Base-by-base conservation (phyloP, 2,113 vertebrate species). In the Aphelocoma coerulescens region DNA sequence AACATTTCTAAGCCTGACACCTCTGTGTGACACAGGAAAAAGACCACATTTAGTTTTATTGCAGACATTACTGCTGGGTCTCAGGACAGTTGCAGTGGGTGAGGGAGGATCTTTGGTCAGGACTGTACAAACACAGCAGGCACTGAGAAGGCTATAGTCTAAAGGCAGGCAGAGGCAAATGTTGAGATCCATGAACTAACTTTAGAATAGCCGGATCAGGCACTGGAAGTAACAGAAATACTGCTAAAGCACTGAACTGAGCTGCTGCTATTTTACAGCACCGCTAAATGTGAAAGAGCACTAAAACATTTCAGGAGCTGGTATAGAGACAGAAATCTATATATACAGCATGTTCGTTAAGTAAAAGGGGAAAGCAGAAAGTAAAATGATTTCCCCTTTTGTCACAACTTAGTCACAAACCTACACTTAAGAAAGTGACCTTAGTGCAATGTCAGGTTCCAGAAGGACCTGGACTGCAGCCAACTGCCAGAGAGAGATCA, bases 201-300 rank as follows among this genome's bases (percentile, higher is more conserved):
- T 94, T 85, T 30, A 33, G 55, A 83, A 86, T 58, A 63, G 39
- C n/a, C 81, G 75, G 28, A 83, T 88, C n/a, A 59, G 75, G 46
- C 35, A 43, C 28, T 54, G 46, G 37, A 79, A 71, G 39, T 46
- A 74, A 62, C 17, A 86, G 67, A 92, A 80, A 58, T 88, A 33
- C 55, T 90, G 46, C 37, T 43, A 59, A 88, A 88, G 35, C 51
- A 39, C 68, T 81, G 83, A 91, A 51, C 76, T 63, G 65, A 89
- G 30, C 46, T 63, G 68, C 51, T 95, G 55, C 85, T 94, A 26
- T 78, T 93, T 95, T 85, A n/a, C 90, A 83, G 82, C 88, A n/a
- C 62, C 93, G 69, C 82, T 94, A 69, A 92, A 66, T 55, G 52
- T 44, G 66, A 76, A 95, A 81, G 61, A 91, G 61, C 43, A 63